Conservation (phyloP, 53 echinoderm and acorn worm species). For the Glandiceps talaboti region DNA sequence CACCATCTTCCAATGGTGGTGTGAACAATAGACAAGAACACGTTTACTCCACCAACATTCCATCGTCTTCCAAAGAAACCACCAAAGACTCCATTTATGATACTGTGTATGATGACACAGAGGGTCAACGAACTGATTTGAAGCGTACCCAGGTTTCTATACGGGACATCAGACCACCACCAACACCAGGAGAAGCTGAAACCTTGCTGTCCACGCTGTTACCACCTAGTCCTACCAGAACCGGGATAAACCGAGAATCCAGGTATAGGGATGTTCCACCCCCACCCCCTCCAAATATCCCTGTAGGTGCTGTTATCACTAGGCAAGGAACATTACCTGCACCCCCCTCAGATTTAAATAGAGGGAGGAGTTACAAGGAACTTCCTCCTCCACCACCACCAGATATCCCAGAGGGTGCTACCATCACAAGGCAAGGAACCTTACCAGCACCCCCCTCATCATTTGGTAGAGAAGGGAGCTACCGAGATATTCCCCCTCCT, state of each 20-base stretch:
- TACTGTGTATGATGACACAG: background rate
- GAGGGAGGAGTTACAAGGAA: background rate
- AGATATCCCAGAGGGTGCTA: background rate
- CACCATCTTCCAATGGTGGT: background rate
- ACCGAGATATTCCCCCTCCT: conserved; percentile 30
- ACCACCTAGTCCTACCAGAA: conserved; percentile 1
- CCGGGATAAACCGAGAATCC: conserved; percentile 9
- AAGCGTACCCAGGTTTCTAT: background rate
- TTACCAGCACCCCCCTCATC: conserved; percentile 1
- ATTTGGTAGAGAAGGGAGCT: conserved; percentile 7
- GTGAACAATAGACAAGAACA: background rate
- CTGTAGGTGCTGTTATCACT: conserved; percentile 8
- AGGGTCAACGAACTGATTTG: background rate
- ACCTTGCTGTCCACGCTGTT: conserved; percentile 3
- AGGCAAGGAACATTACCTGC: background rate
- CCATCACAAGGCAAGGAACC: background rate
- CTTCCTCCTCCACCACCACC: background rate
- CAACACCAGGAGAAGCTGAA: conserved; percentile 2
- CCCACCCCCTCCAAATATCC: conserved; percentile 32
- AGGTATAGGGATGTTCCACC: conserved; percentile 23
- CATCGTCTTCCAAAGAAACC: background rate
- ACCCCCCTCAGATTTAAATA: conserved; percentile 4
- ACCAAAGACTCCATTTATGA: too few relatives aligned
- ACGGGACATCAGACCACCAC: conserved; percentile 2
- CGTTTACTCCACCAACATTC: background rate